Conservation (phyloP, 1,140 invertebrate genomes). For the Leptinotarsa undecemlineata region DNA sequence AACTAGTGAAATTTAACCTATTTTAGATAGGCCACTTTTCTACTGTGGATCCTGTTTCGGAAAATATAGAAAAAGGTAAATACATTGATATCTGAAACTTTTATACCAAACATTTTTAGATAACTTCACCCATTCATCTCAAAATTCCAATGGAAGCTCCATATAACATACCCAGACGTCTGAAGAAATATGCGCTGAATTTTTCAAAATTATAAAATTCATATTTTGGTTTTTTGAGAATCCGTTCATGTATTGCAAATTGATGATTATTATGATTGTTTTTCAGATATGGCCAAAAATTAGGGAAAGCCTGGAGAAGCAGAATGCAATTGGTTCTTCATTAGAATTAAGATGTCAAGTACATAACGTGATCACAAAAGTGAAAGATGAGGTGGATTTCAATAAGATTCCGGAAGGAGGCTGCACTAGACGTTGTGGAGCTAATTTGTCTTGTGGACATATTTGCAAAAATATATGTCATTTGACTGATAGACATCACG, state of each 20-base stretch:
- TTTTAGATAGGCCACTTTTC: no score
- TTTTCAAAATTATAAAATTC: no score
- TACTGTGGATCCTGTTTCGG: no score
- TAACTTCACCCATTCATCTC: no score
- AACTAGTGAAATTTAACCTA: no score
- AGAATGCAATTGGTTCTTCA: slow-evolving; percentile 55
- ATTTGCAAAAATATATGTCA: slow-evolving; percentile 61
- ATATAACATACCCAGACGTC: no score
- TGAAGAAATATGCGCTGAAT: no score
- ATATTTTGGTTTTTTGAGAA: no score
- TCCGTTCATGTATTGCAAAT: no score
- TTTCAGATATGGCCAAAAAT: slow-evolving; percentile 61
- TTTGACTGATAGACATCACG: slow-evolving; percentile 57
- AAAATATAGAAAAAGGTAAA: no score
- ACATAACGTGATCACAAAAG: slow-evolving; percentile 54
- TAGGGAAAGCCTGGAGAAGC: slow-evolving; percentile 54
- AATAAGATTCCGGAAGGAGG: slow-evolving; percentile 59
- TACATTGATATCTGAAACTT: no score
- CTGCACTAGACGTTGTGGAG: slow-evolving; percentile 55
- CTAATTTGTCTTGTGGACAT: slow-evolving; percentile 60
- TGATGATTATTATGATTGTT: not conserved
- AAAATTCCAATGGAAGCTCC: not conserved
- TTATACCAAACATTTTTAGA: no score
- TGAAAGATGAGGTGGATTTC: slow-evolving; percentile 54
- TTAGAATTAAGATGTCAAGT: slow-evolving; percentile 59